Percentiles rank a stretch among this genome's conserved stretches.
phyloP scores from a whole-genome alignment of 2,888 invertebrate species.

The Agrotis ipsilon region DNA sequence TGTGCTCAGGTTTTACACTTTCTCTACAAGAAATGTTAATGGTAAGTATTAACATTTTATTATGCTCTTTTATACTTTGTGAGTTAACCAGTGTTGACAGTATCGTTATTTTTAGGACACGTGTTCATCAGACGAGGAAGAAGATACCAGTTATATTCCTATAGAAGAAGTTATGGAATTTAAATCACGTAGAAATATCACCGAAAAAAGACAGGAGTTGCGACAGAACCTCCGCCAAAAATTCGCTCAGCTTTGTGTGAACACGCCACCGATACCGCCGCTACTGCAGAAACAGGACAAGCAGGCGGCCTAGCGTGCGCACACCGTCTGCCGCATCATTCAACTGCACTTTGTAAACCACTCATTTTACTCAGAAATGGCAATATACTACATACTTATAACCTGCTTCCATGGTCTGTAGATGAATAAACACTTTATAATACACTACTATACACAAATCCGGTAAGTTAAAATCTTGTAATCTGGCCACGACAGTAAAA shows the following conservation, averaged over 20 bases:
- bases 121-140: constrained; percentile 95
- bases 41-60: constrained; percentile 85
- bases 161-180: constrained; percentile 97
- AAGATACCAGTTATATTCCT: constrained; percentile 95
- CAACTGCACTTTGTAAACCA: constrained; percentile 72
- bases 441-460: constrained; percentile 44
- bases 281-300: constrained; percentile 71
- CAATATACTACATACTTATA: constrained; percentile 47
- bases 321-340: constrained; percentile 58
- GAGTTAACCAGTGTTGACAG: constrained; percentile 6
- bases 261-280: constrained; percentile 81
- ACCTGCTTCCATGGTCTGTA: constrained; percentile 55
- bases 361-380: constrained; percentile 45
- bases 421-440: constrained; percentile 48
- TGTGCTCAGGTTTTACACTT: constrained; percentile 90
- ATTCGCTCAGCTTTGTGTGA: constrained; percentile 95
- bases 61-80: not conserved
- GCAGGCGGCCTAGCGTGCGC: constrained; percentile 72
- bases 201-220: constrained; percentile 95
- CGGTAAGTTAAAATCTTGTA: constrained; percentile 40
- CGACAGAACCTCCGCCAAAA: constrained; percentile 95
- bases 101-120: constrained; percentile 91
- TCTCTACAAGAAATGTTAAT: constrained; percentile 95
- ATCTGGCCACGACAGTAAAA: constrained; percentile 14
- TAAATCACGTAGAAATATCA: constrained; percentile 95